Percentiles rank a stretch among this genome's conserved stretches.
phyloP scores from a whole-genome alignment of 2,113 vertebrate genomes.

The Tor tambroides region DNA sequence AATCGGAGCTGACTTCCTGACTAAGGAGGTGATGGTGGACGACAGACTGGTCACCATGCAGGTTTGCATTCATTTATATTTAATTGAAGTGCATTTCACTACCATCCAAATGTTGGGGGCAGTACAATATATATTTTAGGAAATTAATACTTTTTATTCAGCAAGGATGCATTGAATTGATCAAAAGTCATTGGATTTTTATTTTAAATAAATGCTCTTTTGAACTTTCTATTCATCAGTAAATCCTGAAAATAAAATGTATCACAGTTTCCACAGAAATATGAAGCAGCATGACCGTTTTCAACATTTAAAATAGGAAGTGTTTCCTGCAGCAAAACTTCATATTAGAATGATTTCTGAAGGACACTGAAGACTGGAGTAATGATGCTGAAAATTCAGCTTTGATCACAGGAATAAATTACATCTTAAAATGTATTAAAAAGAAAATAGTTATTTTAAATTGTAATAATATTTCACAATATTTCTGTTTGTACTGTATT shows the following conservation, averaged over 20 bases:
- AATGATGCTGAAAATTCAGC: not conserved
- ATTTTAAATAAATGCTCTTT: too few relatives aligned
- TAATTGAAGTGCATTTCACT: not conserved
- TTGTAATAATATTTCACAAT: not conserved
- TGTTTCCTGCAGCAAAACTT: too few relatives aligned
- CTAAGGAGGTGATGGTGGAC: slow-evolving; percentile 92
- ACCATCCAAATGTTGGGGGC: too few relatives aligned
- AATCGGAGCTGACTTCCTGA: slow-evolving; percentile 89
- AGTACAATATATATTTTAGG: too few relatives aligned
- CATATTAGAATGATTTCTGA: not conserved
- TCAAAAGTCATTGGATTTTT: too few relatives aligned
- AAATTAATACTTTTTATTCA: too few relatives aligned
- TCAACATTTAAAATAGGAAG: too few relatives aligned
- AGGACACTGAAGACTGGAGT: not conserved
- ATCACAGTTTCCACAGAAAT: too few relatives aligned
- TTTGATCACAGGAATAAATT: not conserved
- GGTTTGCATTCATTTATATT: slow-evolving; percentile 62
- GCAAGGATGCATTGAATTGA: too few relatives aligned
- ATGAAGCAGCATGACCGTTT: too few relatives aligned
- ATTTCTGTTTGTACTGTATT: not conserved
- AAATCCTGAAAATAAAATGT: too few relatives aligned
- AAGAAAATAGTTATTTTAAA: not conserved
- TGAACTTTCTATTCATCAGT: too few relatives aligned
- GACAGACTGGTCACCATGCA: slow-evolving; percentile 92
- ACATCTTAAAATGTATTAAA: not conserved